phyloP scores from a whole-genome alignment of 2,888 invertebrate genomes.

The Dryococelus australis region DNA sequence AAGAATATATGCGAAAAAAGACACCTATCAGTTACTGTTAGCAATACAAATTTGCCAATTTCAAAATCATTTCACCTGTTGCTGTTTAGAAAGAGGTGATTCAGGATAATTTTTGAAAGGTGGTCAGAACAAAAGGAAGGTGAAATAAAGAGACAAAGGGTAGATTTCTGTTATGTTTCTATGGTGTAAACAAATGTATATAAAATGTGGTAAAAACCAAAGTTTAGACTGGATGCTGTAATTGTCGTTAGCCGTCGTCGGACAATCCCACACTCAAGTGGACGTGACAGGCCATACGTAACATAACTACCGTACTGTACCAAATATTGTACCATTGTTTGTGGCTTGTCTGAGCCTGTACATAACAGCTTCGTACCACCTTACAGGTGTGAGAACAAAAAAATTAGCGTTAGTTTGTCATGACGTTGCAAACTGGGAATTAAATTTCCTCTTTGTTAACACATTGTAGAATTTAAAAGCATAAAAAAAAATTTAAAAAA shows the following conservation, averaged over 20 bases:
- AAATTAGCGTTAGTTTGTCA: background rate
- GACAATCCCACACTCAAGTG: slow-evolving; percentile 39
- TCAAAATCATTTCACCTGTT: background rate
- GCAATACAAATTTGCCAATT: background rate
- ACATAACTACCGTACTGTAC: background rate
- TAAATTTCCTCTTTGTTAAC: slow-evolving; percentile 40
- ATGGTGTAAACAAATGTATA: slow-evolving; percentile 29
- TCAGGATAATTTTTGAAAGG: background rate
- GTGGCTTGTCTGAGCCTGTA: background rate
- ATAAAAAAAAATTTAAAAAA: slow-evolving; percentile 34
- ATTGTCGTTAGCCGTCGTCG: slow-evolving; percentile 35
- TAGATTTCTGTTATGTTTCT: background rate
- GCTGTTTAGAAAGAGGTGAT: background rate
- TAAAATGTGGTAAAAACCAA: slow-evolving; percentile 36
- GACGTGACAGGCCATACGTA: background rate
- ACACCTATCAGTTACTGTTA: background rate
- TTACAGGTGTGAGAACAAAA: slow-evolving; percentile 18
- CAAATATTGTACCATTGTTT: slow-evolving; percentile 18
- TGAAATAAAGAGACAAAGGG: background rate
- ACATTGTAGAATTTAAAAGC: slow-evolving; percentile 40
- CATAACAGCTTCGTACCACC: background rate
- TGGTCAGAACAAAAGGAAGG: background rate
- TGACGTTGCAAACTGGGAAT: slow-evolving; percentile 36
- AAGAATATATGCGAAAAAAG: too few relatives aligned
- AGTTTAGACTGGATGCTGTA: slow-evolving; percentile 44